Percentiles rank a stretch among this genome's conserved stretches.
Evolutionary conservation across 2,888 invertebrate genomes (phyloP).

Genomic region (Ochropacha duplaris): DNA sequence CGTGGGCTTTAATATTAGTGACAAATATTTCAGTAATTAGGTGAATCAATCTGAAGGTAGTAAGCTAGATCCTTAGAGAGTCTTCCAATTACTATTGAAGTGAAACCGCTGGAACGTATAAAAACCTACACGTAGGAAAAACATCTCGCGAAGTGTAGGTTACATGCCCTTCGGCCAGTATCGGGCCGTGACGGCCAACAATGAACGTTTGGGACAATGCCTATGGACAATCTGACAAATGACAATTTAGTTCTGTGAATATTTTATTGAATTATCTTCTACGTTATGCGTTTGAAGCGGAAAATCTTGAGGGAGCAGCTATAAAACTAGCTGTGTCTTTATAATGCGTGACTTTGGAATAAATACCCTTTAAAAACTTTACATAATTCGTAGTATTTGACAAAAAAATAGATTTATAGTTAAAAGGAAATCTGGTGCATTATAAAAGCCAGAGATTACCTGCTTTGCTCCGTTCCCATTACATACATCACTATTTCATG

Average conservation of each 20-base stretch:
- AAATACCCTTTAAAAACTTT: no score
- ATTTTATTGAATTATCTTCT: background rate
- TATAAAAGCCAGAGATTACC: no score
- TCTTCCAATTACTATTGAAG: no score
- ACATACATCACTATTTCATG: no score
- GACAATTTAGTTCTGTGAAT: constrained; percentile 4
- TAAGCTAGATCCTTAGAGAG: background rate
- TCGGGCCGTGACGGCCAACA: constrained; percentile 21
- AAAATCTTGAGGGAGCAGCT: background rate
- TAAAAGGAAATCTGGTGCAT: no score
- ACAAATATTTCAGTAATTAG: background rate
- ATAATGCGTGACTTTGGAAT: no score
- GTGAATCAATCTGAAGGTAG: background rate
- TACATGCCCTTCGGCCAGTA: background rate
- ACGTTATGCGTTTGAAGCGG: background rate
- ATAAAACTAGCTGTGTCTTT: background rate
- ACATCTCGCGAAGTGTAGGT: background rate
- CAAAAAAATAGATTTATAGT: no score
- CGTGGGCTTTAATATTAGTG: no score
- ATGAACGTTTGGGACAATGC: constrained; percentile 23
- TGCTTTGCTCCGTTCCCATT: no score
- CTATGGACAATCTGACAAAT: constrained; percentile 22
- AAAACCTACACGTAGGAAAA: background rate
- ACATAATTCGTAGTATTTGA: no score
- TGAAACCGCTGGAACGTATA: background rate